Evolutionary conservation across 2,888 invertebrate species (phyloP).

Genomic region (Litoditis marina): DNA sequence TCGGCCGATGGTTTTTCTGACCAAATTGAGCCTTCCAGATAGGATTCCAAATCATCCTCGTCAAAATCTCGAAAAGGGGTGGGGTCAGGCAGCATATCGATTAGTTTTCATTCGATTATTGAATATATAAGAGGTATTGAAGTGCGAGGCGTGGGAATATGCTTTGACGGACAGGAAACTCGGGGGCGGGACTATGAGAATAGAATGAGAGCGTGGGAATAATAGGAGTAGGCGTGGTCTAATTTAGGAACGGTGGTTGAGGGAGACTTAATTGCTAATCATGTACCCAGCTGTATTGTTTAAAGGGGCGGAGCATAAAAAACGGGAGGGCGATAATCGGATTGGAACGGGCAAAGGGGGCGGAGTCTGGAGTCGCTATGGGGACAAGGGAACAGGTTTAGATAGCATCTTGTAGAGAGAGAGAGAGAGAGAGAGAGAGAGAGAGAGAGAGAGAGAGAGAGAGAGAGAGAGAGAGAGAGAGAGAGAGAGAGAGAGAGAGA

Average conservation of each 20-base stretch:
- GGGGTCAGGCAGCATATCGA: too few relatives aligned
- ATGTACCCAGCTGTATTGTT: too few relatives aligned
- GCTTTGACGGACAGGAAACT: background rate
- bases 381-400: too few relatives aligned
- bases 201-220: background rate
- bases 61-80: slow-evolving; percentile 19
- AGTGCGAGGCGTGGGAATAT: background rate
- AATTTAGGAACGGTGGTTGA: too few relatives aligned
- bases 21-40: slow-evolving; percentile 38
- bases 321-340: too few relatives aligned
- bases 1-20: slow-evolving; percentile 32
- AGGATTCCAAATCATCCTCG: slow-evolving; percentile 34
- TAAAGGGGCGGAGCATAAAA: too few relatives aligned
- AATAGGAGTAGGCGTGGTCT: too few relatives aligned
- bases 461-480: slow-evolving; percentile 12
- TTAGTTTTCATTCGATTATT: too few relatives aligned
- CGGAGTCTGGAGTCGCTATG: too few relatives aligned
- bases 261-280: too few relatives aligned
- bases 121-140: background rate
- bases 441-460: slow-evolving; percentile 11
- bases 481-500: slow-evolving; percentile 2
- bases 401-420: too few relatives aligned
- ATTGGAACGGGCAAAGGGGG: too few relatives aligned
- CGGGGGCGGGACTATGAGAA: slow-evolving; percentile 8
- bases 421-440: slow-evolving; percentile 9